Base-by-base conservation (phyloP, 1,140 invertebrate species). In the Papilio polytes region DNA sequence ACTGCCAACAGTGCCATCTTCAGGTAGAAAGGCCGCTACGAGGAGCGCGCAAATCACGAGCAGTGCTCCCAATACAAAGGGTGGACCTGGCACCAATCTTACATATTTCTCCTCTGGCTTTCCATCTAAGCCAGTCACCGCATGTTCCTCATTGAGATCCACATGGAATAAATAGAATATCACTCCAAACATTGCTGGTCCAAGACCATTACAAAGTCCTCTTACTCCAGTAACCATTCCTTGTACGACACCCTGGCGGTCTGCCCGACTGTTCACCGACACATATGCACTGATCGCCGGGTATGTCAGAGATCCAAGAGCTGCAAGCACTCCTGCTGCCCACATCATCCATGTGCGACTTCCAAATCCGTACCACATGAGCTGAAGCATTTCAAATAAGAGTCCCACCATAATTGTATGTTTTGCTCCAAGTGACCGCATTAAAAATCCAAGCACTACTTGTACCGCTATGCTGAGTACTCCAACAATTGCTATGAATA, bases 121-220 rank as follows among this genome's bases (percentile, higher is more conserved):
- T 31, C 87, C 87, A 13, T 91, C 83, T 80, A 89, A 79, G 26
- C 91, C 92, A 2, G 92, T 78, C 80, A 88, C 83, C 74, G 91
- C 88, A 90, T 95, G 92, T 90, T 96, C 97, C 80, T 97, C 97
- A 94, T 98, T 99, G 82, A 99, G 96, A 96, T 99, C 98, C 80
- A 99, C 99, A 94, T 99, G 98, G 94, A 99, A 99, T 85, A 99
- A 95, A 95, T 99, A 99, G 95, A 99, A 99, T 86, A 99, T 99
- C 80, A 99, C 97, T 31, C 99, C 99, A 95, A 99, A 99, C 94
- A 99, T 97, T 12, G 98, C 99, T 0, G 99, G 99, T 3, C 99
- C 99, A 20, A 99, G 95, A 3, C 98, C 98, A 92, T 98, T 98
- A 91, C 98, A 98, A 36, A 99, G 96, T 15, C 99, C 99, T 84